Percentiles rank a stretch among this genome's conserved stretches.
These are phyloP conservation scores for Listrodromus nycthemerus DNA, from an alignment of 2,888 invertebrate species.

Conservation along the genomic window DNA sequence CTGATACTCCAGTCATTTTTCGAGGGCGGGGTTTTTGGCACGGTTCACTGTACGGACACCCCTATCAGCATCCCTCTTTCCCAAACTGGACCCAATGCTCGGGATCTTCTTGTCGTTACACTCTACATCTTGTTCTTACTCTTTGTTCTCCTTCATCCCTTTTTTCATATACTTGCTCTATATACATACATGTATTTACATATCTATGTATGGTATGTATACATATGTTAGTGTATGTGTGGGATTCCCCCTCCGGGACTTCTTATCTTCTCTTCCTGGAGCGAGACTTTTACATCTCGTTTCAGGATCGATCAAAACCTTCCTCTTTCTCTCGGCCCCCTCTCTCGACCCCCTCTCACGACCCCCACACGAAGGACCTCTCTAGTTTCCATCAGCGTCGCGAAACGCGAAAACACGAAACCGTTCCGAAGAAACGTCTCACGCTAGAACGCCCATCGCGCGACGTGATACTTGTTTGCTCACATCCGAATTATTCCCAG, in stretches of 20 bases:
- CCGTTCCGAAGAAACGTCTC: conserved; percentile 51
- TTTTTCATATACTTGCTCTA: neutral
- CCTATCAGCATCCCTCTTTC: conserved; percentile 6
- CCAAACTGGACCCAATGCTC: neutral
- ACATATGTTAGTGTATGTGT: neutral
- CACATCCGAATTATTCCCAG: conserved; percentile 29
- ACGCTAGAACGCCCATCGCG: conserved; percentile 65
- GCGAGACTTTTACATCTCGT: conserved; percentile 44
- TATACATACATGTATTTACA: neutral
- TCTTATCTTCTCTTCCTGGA: conserved; percentile 12
- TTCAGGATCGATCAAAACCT: conserved; percentile 61
- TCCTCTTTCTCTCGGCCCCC: conserved; percentile 5
- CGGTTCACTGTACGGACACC: conserved; percentile 17
- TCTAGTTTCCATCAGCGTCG: conserved; percentile 29
- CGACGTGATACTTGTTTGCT: conserved; percentile 54
- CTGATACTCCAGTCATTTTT: conserved; percentile 57
- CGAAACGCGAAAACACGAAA: conserved; percentile 58
- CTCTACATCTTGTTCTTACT: conserved; percentile 11
- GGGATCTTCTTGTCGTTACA: neutral
- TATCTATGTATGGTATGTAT: neutral
- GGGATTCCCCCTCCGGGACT: neutral
- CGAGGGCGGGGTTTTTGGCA: conserved; percentile 67
- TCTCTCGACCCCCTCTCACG: neutral
- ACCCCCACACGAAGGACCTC: conserved; percentile 3
- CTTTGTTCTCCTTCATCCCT: conserved; percentile 11